These are phyloP conservation scores for Leptatherina wallacei DNA, from an alignment of 2,797 vertebrate species.

Conservation along the genomic window DNA sequence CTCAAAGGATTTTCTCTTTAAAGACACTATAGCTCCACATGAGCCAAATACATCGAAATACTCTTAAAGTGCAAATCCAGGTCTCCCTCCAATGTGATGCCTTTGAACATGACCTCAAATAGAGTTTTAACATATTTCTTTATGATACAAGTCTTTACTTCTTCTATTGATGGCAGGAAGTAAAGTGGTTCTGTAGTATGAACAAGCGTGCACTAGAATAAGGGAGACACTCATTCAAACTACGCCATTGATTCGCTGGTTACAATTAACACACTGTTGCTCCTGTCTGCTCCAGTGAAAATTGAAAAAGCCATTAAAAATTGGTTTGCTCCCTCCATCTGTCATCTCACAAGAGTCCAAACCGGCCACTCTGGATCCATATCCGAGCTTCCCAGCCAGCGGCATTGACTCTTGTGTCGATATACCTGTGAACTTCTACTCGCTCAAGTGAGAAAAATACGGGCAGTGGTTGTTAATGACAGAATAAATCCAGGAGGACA, in stretches of 20 bases:
- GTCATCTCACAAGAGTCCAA: constrained; percentile 53
- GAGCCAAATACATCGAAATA: background rate
- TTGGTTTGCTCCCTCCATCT: constrained; percentile 50
- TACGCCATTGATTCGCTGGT: constrained; percentile 47
- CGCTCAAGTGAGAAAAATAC: constrained; percentile 69
- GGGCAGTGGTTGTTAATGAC: constrained; percentile 67
- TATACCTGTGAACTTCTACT: constrained; percentile 63
- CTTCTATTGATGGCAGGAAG: background rate
- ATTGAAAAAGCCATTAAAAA: constrained; percentile 72
- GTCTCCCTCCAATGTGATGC: background rate
- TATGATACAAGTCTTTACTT: constrained; percentile 12
- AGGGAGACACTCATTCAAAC: constrained; percentile 37
- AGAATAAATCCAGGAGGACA: constrained; percentile 69
- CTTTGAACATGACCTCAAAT: constrained; percentile 13
- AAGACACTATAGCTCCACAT: too few species aligned
- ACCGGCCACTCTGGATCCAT: constrained; percentile 38
- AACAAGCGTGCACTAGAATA: constrained; percentile 27
- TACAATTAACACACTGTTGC: constrained; percentile 64
- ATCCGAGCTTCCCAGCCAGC: constrained; percentile 44
- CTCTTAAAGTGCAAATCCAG: rapidly evolving
- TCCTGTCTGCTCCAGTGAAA: constrained; percentile 49
- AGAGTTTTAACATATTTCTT: background rate
- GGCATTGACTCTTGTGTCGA: constrained; percentile 62
- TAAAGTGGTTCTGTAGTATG: constrained; percentile 24
- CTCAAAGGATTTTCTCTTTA: too few species aligned